Conservation (phyloP, 2,888 invertebrate species). For the Drosophila cognata region DNA sequence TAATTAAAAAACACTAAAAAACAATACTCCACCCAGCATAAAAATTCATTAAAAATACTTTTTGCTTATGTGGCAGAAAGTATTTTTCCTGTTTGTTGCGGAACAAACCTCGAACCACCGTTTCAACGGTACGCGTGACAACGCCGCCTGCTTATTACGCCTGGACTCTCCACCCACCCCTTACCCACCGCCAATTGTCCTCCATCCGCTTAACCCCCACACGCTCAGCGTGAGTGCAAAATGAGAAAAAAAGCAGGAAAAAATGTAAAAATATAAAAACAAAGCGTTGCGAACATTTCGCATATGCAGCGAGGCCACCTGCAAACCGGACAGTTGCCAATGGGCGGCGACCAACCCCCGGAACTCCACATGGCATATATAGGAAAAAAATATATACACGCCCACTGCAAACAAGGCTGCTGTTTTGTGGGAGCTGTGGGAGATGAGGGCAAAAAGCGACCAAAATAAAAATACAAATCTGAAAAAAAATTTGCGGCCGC, state of each 20-base stretch:
- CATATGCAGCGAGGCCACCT: constrained; percentile 76
- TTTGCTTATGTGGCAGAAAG: constrained; percentile 70
- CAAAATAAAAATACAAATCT: constrained; percentile 48
- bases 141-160: constrained; percentile 73
- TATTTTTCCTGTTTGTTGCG: constrained; percentile 69
- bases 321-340: constrained; percentile 80
- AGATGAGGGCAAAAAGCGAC: constrained; percentile 23
- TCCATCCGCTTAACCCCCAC: constrained; percentile 27
- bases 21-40: constrained; percentile 61
- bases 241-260: constrained; percentile 1
- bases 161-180: constrained; percentile 8
- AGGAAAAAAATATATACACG: constrained; percentile 59
- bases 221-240: constrained; percentile 23
- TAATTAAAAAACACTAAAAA: constrained; percentile 76
- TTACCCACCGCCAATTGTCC: background rate
- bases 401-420: constrained; percentile 70
- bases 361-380: constrained; percentile 53
- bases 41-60: constrained; percentile 78
- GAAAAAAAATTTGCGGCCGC: constrained; percentile 65
- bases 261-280: constrained; percentile 36
- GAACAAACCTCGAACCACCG: constrained; percentile 36
- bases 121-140: constrained; percentile 67
- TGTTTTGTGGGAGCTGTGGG: constrained; percentile 2
- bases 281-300: constrained; percentile 59
- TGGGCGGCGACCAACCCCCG: constrained; percentile 79